Evolutionary conservation across 2,113 vertebrate genomes (phyloP), one percentile per base, ranked within the genome.

Genomic region (Aramus guarauna): DNA sequence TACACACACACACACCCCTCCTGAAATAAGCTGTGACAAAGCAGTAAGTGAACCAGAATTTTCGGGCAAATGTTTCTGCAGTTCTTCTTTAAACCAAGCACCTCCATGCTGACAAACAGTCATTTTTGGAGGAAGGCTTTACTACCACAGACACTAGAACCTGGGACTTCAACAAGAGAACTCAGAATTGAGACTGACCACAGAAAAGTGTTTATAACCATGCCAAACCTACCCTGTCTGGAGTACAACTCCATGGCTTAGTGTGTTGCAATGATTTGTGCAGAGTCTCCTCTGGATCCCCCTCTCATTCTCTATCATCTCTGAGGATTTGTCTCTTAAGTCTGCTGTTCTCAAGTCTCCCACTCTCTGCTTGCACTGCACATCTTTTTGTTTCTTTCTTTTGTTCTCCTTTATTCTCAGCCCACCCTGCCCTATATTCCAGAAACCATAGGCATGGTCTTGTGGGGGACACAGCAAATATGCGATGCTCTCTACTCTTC

Each of bases 1-100:
- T 39, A n/a, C 36, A 64, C 4, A 55, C 12, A 59, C 7, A 32
- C 1, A 0, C 6, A 19, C 1, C 5, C 5, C 7, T 73, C 15
- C 32, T n/a, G 27, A 74, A 94, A 71, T 26, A 77, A 53, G 29
- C 22, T 72, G 43, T 55, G 58, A 56, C 48, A 89, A 91, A 80
- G 24, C 12, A 48, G 6, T 36, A 69, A 67, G 6, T 19, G 6
- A 84, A 69, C 7, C 2, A 43, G 41, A 36, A 74, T 52, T 60
- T 83, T 77, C 18, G 69, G 48, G 50, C 22, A 76, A 72, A 43
- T 23, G 8, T 90, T 93, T 60, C 34, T 43, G 13, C 11, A 52
- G 12, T 43, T 71, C 84, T 77, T 74, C 21, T 56, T 81, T 71
- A 81, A 92, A 73, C 3, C 1, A 39, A 3, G 0, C 13, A 45